These are phyloP conservation scores for Clinocottus analis DNA, from an alignment of 2,113 vertebrate genomes.

Conservation along the genomic window DNA sequence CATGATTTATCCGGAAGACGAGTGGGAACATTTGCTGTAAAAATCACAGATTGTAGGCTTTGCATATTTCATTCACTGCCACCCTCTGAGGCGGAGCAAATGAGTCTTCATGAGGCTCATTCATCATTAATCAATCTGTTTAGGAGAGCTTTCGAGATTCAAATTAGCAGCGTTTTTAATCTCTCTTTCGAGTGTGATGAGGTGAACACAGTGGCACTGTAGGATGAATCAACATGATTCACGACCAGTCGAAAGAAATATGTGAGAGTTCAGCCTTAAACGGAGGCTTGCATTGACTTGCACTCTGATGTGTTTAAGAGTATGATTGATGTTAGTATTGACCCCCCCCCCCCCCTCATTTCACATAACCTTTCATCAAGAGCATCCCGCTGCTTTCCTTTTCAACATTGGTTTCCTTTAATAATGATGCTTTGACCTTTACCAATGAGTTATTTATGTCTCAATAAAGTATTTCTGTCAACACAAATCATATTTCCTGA, in stretches of 20 bases:
- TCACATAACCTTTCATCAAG: no score
- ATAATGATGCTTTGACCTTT: background rate
- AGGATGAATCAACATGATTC: background rate
- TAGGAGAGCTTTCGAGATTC: background rate
- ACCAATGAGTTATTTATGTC: no score
- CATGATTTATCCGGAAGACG: background rate
- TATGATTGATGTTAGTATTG: background rate
- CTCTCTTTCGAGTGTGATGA: background rate
- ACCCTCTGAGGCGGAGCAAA: slow-evolving; percentile 12
- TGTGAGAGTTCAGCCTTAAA: background rate
- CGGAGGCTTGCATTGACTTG: no score
- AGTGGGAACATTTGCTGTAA: background rate
- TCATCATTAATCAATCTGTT: slow-evolving; percentile 36
- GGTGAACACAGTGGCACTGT: background rate
- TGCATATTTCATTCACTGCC: slow-evolving; percentile 39
- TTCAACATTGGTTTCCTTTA: no score
- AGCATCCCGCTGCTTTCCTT: no score
- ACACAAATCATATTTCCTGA: background rate
- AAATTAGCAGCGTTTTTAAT: background rate
- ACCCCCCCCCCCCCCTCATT: no score
- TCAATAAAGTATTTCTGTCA: background rate
- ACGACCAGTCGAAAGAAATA: background rate
- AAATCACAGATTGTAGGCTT: slow-evolving; percentile 26
- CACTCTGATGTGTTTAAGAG: no score
- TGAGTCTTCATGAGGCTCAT: slow-evolving; percentile 8